These are phyloP conservation scores for Morpho helenor DNA, from an alignment of 2,888 invertebrate species.

Conservation along the genomic window DNA sequence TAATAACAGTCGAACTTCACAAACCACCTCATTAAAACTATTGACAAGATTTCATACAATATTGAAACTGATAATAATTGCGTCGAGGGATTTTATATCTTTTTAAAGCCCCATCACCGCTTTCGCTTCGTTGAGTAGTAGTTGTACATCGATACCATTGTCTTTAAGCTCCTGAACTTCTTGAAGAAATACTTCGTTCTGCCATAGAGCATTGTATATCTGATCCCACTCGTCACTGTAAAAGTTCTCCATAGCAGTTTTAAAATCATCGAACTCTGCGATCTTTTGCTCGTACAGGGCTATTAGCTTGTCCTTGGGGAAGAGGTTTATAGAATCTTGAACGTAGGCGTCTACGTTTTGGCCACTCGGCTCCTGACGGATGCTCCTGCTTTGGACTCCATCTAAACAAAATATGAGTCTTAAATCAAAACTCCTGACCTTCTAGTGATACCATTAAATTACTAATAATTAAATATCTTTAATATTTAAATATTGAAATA, in stretches of 20 bases:
- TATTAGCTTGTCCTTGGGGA: slow-evolving; percentile 39
- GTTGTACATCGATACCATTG: slow-evolving; percentile 42
- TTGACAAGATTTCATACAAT: too few relatives aligned
- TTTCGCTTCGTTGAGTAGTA: slow-evolving; percentile 24
- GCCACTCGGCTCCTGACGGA: slow-evolving; percentile 26
- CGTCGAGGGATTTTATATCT: too few relatives aligned
- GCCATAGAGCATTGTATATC: slow-evolving; percentile 45
- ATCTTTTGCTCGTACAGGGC: slow-evolving; percentile 56
- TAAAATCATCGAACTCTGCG: slow-evolving; percentile 51
- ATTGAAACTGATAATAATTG: too few relatives aligned
- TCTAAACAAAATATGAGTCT: slow-evolving; percentile 2
- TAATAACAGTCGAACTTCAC: too few relatives aligned
- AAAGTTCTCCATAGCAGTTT: slow-evolving; percentile 49
- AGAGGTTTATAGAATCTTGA: slow-evolving; percentile 26
- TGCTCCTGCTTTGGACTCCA: slow-evolving; percentile 12
- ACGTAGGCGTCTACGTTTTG: slow-evolving; percentile 28
- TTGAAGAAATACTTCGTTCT: slow-evolving; percentile 45
- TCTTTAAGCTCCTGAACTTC: slow-evolving; percentile 43
- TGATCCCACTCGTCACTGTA: slow-evolving; percentile 50
- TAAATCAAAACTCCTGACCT: too few relatives aligned
- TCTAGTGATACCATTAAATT: too few relatives aligned
- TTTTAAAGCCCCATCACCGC: slow-evolving; percentile 26
- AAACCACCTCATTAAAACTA: too few relatives aligned
- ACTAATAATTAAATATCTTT: too few relatives aligned
- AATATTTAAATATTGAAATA: too few relatives aligned